A percentile compares a stretch with the other conserved stretches of the same genome.
Evolutionary conservation across 2,797 vertebrate genomes (phyloP).

Genomic region (Brotula barbata): DNA sequence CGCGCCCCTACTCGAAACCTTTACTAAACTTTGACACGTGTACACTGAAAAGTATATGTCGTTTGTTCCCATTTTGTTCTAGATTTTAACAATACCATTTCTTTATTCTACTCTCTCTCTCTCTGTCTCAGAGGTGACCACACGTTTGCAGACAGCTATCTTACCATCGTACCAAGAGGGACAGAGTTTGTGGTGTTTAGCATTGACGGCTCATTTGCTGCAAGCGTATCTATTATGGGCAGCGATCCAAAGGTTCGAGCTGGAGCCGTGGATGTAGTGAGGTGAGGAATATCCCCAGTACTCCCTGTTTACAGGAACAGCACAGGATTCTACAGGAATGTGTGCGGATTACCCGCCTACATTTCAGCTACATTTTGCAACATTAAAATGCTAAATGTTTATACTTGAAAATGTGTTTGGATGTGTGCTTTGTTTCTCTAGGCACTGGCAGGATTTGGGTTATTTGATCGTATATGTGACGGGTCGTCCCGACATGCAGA

Average conservation of each 20-base stretch:
- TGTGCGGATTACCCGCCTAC: too few relatives aligned
- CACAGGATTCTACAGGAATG: too few relatives aligned
- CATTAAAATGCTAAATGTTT: too few relatives aligned
- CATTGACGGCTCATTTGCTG: conserved; percentile 96
- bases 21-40: too few relatives aligned
- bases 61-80: too few relatives aligned
- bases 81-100: neutral
- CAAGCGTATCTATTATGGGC: conserved; percentile 98
- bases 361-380: too few relatives aligned
- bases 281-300: conserved; percentile 71
- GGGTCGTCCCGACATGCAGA: conserved; percentile 98
- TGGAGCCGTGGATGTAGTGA: conserved; percentile 95
- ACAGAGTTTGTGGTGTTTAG: conserved; percentile 98
- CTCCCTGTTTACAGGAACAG: neutral
- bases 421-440: conserved; percentile 40
- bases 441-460: conserved; percentile 98
- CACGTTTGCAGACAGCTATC: conserved; percentile 93
- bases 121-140: conserved; percentile 87
- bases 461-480: conserved; percentile 98
- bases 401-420: too few relatives aligned
- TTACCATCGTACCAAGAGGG: conserved; percentile 88
- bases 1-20: too few relatives aligned
- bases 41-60: too few relatives aligned
- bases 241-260: conserved; percentile 97
- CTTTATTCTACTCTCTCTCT: neutral